These are phyloP conservation scores for Chironomus tentans DNA, from an alignment of 2,888 invertebrate species.

Conservation along the genomic window DNA sequence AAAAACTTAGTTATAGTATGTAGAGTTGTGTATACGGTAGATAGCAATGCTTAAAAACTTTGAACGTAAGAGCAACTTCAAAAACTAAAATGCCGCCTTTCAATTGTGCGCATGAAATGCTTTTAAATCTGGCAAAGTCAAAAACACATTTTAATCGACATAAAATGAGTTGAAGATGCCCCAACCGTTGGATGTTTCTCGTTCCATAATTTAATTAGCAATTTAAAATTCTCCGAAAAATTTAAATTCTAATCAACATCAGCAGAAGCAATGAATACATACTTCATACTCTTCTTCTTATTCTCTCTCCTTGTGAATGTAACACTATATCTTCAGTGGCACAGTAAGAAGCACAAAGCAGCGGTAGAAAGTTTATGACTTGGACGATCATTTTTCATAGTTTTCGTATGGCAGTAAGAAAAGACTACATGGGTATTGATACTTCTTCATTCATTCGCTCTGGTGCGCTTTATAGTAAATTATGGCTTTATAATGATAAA, in stretches of 20 bases:
- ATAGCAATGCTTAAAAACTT: not conserved
- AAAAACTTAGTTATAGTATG: not conserved
- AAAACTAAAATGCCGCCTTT: not conserved
- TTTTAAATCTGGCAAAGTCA: not conserved
- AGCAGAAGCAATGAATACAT: too few relatives aligned
- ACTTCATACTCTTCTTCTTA: too few relatives aligned
- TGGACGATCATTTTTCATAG: constrained; percentile 25
- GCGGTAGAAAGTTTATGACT: constrained; percentile 24
- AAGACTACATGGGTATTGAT: not conserved
- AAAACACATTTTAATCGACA: too few relatives aligned
- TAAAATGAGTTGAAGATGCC: too few relatives aligned
- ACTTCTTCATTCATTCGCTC: constrained; percentile 3
- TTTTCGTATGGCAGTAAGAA: not conserved
- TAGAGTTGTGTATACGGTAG: not conserved
- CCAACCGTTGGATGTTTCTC: too few relatives aligned
- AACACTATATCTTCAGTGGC: constrained; percentile 10
- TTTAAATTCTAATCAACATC: too few relatives aligned
- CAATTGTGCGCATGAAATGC: not conserved
- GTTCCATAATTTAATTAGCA: too few relatives aligned
- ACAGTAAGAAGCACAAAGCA: not conserved
- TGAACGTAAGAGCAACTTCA: not conserved
- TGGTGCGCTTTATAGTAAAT: constrained; percentile 1
- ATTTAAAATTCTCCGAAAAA: too few relatives aligned
- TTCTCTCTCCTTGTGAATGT: not conserved
- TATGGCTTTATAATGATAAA: constrained; percentile 23